Conservation (phyloP, 2,797 vertebrate genomes). For the Ctenochaetus hawaiiensis region DNA sequence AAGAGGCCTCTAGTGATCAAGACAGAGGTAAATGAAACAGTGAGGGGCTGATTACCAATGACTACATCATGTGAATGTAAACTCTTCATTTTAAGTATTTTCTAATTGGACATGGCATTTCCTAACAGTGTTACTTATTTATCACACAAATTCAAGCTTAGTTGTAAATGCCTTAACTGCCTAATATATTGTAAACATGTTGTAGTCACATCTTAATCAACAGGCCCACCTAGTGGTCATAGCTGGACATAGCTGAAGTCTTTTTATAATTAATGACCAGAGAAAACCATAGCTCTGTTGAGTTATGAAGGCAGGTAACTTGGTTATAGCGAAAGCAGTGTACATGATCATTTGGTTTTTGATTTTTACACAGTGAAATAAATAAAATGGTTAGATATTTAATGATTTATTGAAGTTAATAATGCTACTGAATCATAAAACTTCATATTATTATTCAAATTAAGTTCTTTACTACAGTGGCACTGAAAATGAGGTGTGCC, state of each 20-base stretch:
- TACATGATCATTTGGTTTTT: too few species aligned
- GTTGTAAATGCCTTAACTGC: not conserved
- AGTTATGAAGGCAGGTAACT: too few species aligned
- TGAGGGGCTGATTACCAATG: not conserved
- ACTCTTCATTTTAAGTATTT: not conserved
- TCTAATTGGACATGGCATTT: not conserved
- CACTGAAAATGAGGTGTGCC: not conserved
- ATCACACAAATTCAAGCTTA: not conserved
- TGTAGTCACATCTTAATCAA: slow-evolving; percentile 44
- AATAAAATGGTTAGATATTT: too few species aligned
- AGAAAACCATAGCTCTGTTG: not conserved
- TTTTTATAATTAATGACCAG: not conserved
- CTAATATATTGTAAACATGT: not conserved
- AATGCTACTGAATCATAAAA: too few species aligned
- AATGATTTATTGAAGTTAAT: too few species aligned
- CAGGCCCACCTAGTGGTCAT: slow-evolving; percentile 72
- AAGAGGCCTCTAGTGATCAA: slow-evolving; percentile 93
- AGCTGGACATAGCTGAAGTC: not conserved
- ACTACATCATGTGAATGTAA: not conserved
- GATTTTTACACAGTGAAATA: too few species aligned
- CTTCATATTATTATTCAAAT: not conserved
- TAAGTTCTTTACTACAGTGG: not conserved
- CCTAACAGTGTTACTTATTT: not conserved
- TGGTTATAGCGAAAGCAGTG: not conserved
- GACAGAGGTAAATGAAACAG: slow-evolving; percentile 88